Conservation (phyloP, 2,888 invertebrate genomes). For the Kuschelorhynchus macadamiae region DNA sequence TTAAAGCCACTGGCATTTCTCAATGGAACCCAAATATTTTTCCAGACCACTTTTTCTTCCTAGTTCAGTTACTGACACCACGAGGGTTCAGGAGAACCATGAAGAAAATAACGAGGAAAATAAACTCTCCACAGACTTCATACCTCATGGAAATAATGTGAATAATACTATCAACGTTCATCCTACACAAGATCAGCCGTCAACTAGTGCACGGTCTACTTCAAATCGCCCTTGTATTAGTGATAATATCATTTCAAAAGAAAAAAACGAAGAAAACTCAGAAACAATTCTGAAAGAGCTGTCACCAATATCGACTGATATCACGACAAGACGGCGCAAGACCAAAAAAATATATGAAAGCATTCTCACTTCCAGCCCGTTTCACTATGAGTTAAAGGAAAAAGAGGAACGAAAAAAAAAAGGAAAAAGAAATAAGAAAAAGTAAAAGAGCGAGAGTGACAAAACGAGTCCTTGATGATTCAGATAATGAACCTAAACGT, state of each 20-base stretch:
- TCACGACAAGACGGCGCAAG: too few species aligned
- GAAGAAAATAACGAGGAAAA: too few species aligned
- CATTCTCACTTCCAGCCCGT: neutral
- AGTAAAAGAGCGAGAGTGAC: slow-evolving; percentile 7
- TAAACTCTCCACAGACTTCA: neutral
- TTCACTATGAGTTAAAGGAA: slow-evolving; percentile 5
- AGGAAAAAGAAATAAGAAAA: slow-evolving; percentile 3
- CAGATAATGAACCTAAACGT: slow-evolving; percentile 3
- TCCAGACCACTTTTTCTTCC: slow-evolving; percentile 10
- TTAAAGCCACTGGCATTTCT: slow-evolving; percentile 15
- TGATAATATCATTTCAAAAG: too few species aligned
- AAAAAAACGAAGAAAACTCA: too few species aligned
- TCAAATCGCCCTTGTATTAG: too few species aligned
- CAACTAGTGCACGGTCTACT: too few species aligned
- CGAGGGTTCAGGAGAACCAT: too few species aligned
- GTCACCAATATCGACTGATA: too few species aligned
- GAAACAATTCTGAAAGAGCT: too few species aligned
- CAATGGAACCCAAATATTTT: slow-evolving; percentile 16
- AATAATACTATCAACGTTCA: too few species aligned
- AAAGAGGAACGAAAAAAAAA: slow-evolving; percentile 5
- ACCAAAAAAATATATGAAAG: slow-evolving; percentile 3
- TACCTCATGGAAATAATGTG: too few species aligned
- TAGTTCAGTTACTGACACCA: slow-evolving; percentile 3
- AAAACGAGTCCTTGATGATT: slow-evolving; percentile 1
- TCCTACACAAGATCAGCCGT: too few species aligned